These are phyloP conservation scores for Ophiodon elongatus DNA, from an alignment of 2,113 vertebrate genomes.

Conservation along the genomic window DNA sequence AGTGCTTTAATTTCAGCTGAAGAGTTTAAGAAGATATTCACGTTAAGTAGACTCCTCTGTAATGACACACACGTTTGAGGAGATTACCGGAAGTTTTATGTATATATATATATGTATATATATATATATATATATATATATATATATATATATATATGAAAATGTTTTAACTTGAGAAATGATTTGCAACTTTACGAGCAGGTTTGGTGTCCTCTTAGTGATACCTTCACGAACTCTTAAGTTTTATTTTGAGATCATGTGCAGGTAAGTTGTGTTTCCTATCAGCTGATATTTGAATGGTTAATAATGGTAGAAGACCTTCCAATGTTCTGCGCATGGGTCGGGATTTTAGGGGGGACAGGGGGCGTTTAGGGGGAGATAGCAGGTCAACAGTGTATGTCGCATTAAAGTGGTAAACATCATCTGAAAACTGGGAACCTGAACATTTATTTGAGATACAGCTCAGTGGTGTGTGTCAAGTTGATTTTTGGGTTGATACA, in stretches of 20 bases:
- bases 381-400: no score
- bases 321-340: not conserved
- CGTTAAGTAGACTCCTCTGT: not conserved
- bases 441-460: no score
- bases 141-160: not conserved
- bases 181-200: not conserved
- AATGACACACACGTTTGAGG: not conserved
- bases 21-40: constrained; percentile 2
- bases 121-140: not conserved
- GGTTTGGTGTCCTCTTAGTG: not conserved
- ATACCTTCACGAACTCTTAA: not conserved
- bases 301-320: not conserved
- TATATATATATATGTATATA: not conserved
- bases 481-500: no score
- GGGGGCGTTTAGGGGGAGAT: no score
- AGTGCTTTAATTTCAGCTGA: constrained; percentile 13
- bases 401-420: no score
- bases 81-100: not conserved
- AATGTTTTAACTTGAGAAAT: not conserved
- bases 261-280: not conserved
- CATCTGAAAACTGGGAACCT: no score
- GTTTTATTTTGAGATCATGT: not conserved
- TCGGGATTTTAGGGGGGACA: no score
- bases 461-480: no score
- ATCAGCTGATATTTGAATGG: not conserved